Conservation (phyloP, 2,113 vertebrate genomes). For the Corythornis cristatus region DNA sequence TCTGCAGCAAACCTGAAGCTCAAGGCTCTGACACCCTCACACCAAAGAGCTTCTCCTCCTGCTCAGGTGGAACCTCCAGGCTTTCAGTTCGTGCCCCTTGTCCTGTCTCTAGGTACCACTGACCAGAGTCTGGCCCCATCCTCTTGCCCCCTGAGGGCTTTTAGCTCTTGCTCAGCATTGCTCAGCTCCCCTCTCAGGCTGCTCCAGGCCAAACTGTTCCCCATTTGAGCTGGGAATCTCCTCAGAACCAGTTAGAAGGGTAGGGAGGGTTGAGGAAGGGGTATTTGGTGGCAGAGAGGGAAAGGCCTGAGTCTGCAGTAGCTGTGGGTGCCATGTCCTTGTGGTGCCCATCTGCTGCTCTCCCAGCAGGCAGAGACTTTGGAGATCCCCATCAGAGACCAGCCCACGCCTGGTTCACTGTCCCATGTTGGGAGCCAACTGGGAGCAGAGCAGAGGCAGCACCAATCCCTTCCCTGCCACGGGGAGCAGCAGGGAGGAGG, state of each 20-base stretch:
- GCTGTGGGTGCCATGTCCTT: neutral
- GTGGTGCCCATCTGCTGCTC: neutral
- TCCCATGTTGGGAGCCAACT: neutral
- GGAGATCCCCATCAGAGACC: neutral
- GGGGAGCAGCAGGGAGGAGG: accelerated
- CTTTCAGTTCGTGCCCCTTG: no score
- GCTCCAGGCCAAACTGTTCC: neutral
- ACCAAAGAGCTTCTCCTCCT: no score
- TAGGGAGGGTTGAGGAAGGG: neutral
- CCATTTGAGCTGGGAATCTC: neutral
- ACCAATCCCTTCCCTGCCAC: neutral
- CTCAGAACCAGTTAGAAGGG: neutral
- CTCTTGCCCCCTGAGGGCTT: no score
- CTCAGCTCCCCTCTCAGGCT: no score
- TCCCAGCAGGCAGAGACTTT: neutral
- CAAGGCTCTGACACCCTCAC: no score
- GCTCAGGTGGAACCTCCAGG: no score
- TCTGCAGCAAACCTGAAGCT: neutral
- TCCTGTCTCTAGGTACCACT: no score
- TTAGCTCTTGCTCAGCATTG: no score
- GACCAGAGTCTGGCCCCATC: no score
- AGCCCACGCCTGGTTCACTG: neutral
- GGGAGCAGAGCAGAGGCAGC: neutral
- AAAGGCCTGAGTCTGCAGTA: neutral
- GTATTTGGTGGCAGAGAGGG: neutral